Conservation (phyloP, 2,888 invertebrate genomes). For the Venustoraphidia nigricollis region DNA sequence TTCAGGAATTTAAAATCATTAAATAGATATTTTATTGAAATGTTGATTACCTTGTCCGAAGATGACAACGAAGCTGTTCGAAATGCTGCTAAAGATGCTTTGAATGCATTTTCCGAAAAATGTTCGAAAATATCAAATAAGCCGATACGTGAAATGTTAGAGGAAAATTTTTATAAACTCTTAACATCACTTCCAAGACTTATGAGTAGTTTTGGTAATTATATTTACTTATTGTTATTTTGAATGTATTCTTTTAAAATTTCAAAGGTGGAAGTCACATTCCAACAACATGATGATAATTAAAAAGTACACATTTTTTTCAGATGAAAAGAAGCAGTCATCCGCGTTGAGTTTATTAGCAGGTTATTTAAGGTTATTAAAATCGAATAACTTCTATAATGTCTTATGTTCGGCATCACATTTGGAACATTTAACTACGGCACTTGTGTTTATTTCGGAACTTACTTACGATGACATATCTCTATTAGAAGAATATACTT, state of each 20-base stretch:
- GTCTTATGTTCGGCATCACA: constrained; percentile 37
- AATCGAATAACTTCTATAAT: constrained; percentile 34
- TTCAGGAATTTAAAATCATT: constrained; percentile 44
- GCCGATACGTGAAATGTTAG: constrained; percentile 35
- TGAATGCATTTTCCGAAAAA: constrained; percentile 27
- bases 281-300: background rate
- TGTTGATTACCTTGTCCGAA: constrained; percentile 49
- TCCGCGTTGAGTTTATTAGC: constrained; percentile 44
- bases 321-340: constrained; percentile 45
- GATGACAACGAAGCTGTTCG: constrained; percentile 42
- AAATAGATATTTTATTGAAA: constrained; percentile 45
- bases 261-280: background rate
- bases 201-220: constrained; percentile 41
- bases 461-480: constrained; percentile 31
- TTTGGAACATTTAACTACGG: constrained; percentile 38
- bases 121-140: constrained; percentile 25
- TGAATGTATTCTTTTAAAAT: constrained; percentile 2
- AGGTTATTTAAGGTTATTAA: constrained; percentile 47
- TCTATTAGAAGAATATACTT: constrained; percentile 34
- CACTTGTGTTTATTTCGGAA: constrained; percentile 36
- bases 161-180: constrained; percentile 41
- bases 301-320: constrained; percentile 1
- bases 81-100: constrained; percentile 22
- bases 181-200: constrained; percentile 48
- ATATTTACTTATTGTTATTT: constrained; percentile 1